These are phyloP conservation scores for Mamestra brassicae DNA, from an alignment of 2,888 invertebrate genomes.

Conservation along the genomic window DNA sequence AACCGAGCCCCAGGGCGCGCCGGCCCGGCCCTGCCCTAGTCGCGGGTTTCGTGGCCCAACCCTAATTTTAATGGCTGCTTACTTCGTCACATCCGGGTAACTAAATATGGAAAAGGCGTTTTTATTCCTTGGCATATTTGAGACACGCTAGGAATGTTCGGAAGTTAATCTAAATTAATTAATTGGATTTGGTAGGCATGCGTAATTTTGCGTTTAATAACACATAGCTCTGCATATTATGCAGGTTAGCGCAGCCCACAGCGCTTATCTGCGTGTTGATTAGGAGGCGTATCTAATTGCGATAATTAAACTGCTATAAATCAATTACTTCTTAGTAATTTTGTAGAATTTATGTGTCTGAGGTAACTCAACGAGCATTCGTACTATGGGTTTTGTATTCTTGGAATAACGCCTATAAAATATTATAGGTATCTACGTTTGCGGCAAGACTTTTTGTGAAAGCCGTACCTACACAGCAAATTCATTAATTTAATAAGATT, in stretches of 20 bases:
- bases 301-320: slow-evolving; percentile 83
- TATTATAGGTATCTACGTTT: slow-evolving; percentile 33
- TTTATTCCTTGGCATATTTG: slow-evolving; percentile 43
- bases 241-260: slow-evolving; percentile 51
- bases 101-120: slow-evolving; percentile 81
- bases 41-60: slow-evolving; percentile 87
- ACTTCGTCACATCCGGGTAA: slow-evolving; percentile 86
- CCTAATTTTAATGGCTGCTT: slow-evolving; percentile 91
- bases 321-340: slow-evolving; percentile 77
- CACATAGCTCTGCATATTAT: slow-evolving; percentile 40
- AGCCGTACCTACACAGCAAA: slow-evolving; percentile 36
- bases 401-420: slow-evolving; percentile 57
- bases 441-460: slow-evolving; percentile 32
- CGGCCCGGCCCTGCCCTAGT: slow-evolving; percentile 87
- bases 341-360: slow-evolving; percentile 60
- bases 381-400: slow-evolving; percentile 58
- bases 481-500: slow-evolving; percentile 55
- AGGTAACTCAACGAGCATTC: slow-evolving; percentile 40
- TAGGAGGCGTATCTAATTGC: slow-evolving; percentile 85
- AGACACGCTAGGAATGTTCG: slow-evolving; percentile 37
- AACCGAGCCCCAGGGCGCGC: slow-evolving; percentile 81
- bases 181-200: slow-evolving; percentile 25
- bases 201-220: slow-evolving; percentile 43
- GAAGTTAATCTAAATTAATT: slow-evolving; percentile 38
- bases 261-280: slow-evolving; percentile 63